These are phyloP conservation scores for Spinus pinus DNA, from an alignment of 2,797 vertebrate species.

Conservation along the genomic window DNA sequence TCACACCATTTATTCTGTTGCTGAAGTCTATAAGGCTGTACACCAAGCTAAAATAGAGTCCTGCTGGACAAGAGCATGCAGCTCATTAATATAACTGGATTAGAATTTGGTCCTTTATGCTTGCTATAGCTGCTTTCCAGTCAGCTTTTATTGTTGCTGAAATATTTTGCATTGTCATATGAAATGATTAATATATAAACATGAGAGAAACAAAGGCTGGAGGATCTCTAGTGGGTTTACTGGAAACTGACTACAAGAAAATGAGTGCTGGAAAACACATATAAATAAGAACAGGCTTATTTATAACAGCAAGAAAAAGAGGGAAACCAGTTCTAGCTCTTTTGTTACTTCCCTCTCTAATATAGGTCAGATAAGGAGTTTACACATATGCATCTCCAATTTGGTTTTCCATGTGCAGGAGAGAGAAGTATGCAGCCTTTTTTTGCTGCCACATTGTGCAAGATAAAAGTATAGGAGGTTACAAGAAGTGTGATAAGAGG, in stretches of 20 bases:
- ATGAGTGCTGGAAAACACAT: neutral
- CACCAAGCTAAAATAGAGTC: neutral
- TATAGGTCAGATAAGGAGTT: neutral
- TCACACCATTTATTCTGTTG: neutral
- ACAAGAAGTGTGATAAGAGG: neutral
- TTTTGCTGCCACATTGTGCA: neutral
- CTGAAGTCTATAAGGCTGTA: neutral
- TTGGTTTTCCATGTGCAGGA: neutral
- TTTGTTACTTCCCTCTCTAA: neutral
- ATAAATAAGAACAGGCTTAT: neutral
- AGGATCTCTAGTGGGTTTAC: neutral
- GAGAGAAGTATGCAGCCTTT: neutral
- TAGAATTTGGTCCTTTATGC: neutral
- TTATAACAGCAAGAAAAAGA: neutral
- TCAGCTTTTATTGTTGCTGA: neutral
- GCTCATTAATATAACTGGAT: neutral
- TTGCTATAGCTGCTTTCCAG: neutral
- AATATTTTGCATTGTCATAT: neutral
- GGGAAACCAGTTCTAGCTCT: neutral
- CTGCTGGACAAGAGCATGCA: neutral
- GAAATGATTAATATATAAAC: constrained; percentile 30
- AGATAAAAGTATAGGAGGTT: neutral
- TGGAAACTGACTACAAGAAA: neutral
- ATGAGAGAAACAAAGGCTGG: neutral
- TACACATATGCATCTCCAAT: neutral